Evolutionary conservation across 2,797 vertebrate genomes (phyloP).

Genomic region (Halcyon smyrnensis): DNA sequence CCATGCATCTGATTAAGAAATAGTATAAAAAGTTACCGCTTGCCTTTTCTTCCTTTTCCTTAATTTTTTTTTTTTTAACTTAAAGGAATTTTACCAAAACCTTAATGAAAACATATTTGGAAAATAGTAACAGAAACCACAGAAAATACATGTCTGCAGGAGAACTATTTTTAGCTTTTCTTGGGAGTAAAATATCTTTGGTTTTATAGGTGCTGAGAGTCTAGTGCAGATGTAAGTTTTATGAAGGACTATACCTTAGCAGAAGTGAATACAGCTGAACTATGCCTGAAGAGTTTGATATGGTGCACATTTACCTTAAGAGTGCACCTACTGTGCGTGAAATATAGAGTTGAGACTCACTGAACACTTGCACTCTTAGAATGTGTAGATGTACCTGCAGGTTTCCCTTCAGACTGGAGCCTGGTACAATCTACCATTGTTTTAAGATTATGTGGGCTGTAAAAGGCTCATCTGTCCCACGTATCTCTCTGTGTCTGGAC

Average conservation of each 20-base stretch:
- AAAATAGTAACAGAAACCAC: background rate
- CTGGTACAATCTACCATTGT: rapidly evolving
- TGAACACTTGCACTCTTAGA: background rate
- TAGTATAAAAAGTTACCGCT: background rate
- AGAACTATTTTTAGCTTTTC: background rate
- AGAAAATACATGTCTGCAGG: background rate
- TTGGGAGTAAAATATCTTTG: background rate
- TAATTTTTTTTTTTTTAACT: background rate
- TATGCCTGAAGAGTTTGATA: background rate
- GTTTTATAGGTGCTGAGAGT: background rate
- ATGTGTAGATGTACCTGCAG: background rate
- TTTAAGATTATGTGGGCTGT: background rate
- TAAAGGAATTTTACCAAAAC: background rate
- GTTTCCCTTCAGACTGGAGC: background rate
- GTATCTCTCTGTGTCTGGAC: background rate
- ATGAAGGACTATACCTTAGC: background rate
- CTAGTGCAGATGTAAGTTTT: background rate
- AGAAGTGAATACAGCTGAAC: background rate
- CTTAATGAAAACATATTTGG: too few relatives aligned
- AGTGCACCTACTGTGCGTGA: background rate
- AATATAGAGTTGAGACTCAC: background rate
- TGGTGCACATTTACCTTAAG: background rate
- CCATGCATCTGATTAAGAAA: background rate
- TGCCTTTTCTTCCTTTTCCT: background rate
- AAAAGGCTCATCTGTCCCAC: background rate